Evolutionary conservation across 2,888 invertebrate genomes (phyloP), one percentile per base, ranked within the genome.

Genomic region (Polia nebulosa): DNA sequence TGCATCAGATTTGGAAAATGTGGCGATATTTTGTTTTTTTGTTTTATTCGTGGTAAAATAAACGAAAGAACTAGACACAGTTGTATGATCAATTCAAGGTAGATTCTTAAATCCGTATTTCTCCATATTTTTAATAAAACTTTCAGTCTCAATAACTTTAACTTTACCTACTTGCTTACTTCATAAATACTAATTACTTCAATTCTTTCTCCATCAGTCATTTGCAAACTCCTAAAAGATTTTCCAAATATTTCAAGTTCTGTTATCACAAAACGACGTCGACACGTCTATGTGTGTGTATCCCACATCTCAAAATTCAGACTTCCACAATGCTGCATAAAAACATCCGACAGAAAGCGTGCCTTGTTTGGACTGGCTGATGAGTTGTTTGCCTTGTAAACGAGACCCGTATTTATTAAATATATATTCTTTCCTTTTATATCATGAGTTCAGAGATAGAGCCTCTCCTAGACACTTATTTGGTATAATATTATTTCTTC

Each of bases 381-480:
- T 92, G 92, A 93, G 90, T 85, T 92, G 92, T 93, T 93, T 93
- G 88, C 88, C 70, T 89, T 90, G 91, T 89, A 89, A 92, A 92
- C 91, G 91, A 91, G 88, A 87, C 88, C 89, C 91, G 90, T 91
- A 91, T 90, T 91, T 90, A 88, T 85, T 82, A 84, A 82, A 85
- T 83, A 82, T 83, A 82, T 85, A 85, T 83, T 79, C 80, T 55
- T 75, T 75, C 56, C 80, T 81, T 80, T 72, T 81, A 79, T 81
- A 73, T 75, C 58, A 49, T 17, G 53, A 71, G 72, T 72, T 76
- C 52, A 58, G 60, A 57, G 52, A 63, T 67, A 49, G 55, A 56
- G 72, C 57, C 49, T 76, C 22, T 76, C 22, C 66, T 68, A 60
- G 45, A 74, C 25, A 53, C 29, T 61, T 62, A 9, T 29, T n/a